Evolutionary conservation across 37 sponge, comb jelly and placozoan genomes (phyloP).

Genomic region (Theonella swinhoei): DNA sequence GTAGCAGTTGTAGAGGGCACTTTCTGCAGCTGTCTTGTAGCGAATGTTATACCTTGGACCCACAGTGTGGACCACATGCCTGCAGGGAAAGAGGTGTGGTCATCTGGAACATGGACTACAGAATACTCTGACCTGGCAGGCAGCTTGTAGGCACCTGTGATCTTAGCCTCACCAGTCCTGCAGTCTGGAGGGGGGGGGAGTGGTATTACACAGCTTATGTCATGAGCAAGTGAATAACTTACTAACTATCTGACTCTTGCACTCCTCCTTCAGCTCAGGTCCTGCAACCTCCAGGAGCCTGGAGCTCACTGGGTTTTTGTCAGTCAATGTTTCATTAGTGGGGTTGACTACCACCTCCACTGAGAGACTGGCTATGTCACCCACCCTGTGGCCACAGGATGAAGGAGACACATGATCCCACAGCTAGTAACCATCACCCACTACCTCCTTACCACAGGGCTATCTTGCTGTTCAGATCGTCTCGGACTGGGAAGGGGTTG

Average conservation of each 20-base stretch:
- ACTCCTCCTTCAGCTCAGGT: constrained; percentile 69
- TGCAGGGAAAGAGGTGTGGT: constrained; percentile 4
- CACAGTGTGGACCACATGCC: constrained; percentile 92
- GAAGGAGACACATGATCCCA: not conserved
- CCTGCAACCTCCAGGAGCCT: constrained; percentile 73
- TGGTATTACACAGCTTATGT: too few relatives aligned
- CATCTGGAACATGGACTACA: not conserved
- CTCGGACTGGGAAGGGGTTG: constrained; percentile 63
- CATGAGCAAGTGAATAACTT: constrained; percentile 21
- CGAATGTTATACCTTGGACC: constrained; percentile 90
- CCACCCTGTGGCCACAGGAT: constrained; percentile 40
- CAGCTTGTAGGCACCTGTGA: constrained; percentile 59
- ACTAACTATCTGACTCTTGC: constrained; percentile 66
- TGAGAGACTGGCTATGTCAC: constrained; percentile 65
- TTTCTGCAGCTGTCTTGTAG: constrained; percentile 92
- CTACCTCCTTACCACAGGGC: constrained; percentile 60
- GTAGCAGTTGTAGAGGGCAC: constrained; percentile 92
- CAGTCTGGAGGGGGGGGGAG: constrained; percentile 52
- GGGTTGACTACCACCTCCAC: constrained; percentile 80
- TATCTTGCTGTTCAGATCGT: constrained; percentile 73
- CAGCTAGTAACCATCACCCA: not conserved
- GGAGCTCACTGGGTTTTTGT: constrained; percentile 67
- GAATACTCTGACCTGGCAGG: constrained; percentile 71
- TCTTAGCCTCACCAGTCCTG: constrained; percentile 86
- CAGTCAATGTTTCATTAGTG: constrained; percentile 84